These are phyloP conservation scores for Cassiopea xamachana DNA, from an alignment of 30 jellyfish, hydroid and myxozoan genomes.

Conservation along the genomic window DNA sequence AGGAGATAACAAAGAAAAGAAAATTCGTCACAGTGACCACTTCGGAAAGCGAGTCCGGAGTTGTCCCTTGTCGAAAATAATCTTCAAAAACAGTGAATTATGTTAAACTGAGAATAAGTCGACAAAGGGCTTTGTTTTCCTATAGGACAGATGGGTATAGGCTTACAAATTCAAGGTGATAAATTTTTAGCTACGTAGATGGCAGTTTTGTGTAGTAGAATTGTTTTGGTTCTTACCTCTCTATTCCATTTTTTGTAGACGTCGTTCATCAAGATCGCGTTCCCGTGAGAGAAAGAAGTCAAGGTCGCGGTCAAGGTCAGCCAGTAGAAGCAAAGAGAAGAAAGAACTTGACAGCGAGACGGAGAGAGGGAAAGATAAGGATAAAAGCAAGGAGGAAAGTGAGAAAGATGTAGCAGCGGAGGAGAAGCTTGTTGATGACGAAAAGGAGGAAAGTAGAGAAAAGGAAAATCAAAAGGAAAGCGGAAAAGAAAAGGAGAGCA, in stretches of 20 bases:
- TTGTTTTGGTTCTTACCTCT: background rate
- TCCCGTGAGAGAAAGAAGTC: conserved; percentile 54
- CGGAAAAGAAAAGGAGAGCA: conserved; percentile 3
- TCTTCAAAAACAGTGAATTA: too few relatives aligned
- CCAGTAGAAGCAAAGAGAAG: conserved; percentile 29
- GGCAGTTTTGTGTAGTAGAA: too few relatives aligned
- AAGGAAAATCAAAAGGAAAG: conserved; percentile 12
- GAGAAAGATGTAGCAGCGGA: conserved; percentile 9
- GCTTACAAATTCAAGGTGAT: too few relatives aligned
- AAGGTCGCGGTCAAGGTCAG: conserved; percentile 61
- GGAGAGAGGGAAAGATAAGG: conserved; percentile 28
- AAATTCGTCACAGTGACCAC: too few relatives aligned
- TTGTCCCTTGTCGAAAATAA: too few relatives aligned
- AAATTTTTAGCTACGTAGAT: too few relatives aligned
- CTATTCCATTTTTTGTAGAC: background rate
- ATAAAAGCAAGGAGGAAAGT: conserved; percentile 17
- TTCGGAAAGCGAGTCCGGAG: too few relatives aligned
- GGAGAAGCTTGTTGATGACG: conserved; percentile 1
- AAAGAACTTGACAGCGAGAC: background rate
- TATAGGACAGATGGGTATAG: too few relatives aligned
- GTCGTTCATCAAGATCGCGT: conserved; percentile 52
- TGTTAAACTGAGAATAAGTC: too few relatives aligned
- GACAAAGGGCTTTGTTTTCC: too few relatives aligned
- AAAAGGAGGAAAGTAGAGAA: background rate
- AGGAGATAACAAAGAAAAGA: too few relatives aligned